phyloP scores from a whole-genome alignment of 2,888 invertebrate species.

The Morinoia aosen region DNA sequence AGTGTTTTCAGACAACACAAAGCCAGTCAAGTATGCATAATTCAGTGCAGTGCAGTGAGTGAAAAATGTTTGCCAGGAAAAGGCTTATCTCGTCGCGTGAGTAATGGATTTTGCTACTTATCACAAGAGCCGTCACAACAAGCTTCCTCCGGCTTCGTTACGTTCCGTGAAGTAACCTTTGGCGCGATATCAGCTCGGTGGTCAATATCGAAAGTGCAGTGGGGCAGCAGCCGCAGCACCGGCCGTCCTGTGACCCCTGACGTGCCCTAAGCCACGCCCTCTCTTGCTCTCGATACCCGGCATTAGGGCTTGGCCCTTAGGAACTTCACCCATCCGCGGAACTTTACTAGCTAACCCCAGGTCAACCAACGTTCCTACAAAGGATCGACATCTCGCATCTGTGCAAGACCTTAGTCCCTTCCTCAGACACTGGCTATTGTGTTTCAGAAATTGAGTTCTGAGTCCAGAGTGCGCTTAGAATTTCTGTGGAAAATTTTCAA shows the following conservation, averaged over 20 bases:
- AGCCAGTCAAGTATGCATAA: neutral
- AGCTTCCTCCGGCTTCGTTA: slow-evolving; percentile 23
- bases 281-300: slow-evolving; percentile 34
- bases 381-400: neutral
- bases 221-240: slow-evolving; percentile 20
- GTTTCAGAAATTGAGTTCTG: neutral
- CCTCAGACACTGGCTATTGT: neutral
- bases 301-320: slow-evolving; percentile 1
- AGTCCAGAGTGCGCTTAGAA: neutral
- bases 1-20: neutral
- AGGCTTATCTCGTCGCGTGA: neutral
- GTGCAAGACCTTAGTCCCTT: neutral
- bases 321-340: neutral
- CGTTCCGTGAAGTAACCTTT: slow-evolving; percentile 41
- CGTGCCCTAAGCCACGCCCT: slow-evolving; percentile 46
- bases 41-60: neutral
- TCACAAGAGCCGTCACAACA: slow-evolving; percentile 6
- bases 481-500: neutral
- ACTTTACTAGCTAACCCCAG: slow-evolving; percentile 30
- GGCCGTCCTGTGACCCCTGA: slow-evolving; percentile 42
- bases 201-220: slow-evolving; percentile 48
- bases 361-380: slow-evolving; percentile 8
- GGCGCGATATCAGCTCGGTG: neutral
- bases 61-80: neutral
- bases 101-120: neutral